Evolutionary conservation across 1,140 invertebrate genomes (phyloP), one percentile per base, ranked within the genome.

Genomic region (Vanessa atalanta): DNA sequence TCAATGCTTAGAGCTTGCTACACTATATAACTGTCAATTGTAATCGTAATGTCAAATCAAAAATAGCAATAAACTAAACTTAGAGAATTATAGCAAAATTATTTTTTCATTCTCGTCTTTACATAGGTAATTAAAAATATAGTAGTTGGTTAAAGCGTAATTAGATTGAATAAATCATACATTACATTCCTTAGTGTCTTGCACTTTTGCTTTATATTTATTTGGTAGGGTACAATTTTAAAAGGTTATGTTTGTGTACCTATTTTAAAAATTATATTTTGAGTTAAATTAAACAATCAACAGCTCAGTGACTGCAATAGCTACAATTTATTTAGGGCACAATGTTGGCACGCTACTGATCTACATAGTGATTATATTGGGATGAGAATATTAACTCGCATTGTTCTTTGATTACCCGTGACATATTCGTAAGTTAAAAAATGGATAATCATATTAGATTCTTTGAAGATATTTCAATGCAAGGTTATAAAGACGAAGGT

Each of bases 401-500:
- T 16, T 23, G 20, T 13, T 57, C 7, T 12, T 57, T 23, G 20
- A 57, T 23, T 23, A 11, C 20, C 53, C 23, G 53, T 11, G 20
- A 57, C 16, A 57, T 31, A 31, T 67, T 67, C 53, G 50, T 53
- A 37, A 43, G 13, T 47, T 14, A 15, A 23, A 69, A 53, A 69
- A 89, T 92, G 88, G 87, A 92, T 77, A 89, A 87, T 75, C 78
- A 84, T 26, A 83, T 91, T 57, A 72, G 90, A 76, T 88, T 81
- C 67, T 87, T 82, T 73, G 75, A 77, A 51, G 88, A 90, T 63
- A 88, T 92, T 66, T 73, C 64, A 55, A 66, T 72, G 66, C 80
- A 83, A 67, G 69, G 47, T 14, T 94, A 92, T 70, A 81, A 94
- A 69, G 87, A 93, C 76, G 94, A 94, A 77, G 88, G 89, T 53